Evolutionary conservation across 1,140 invertebrate species (phyloP), one percentile per base, ranked within the genome.

Genomic region (Apis mellifera): DNA sequence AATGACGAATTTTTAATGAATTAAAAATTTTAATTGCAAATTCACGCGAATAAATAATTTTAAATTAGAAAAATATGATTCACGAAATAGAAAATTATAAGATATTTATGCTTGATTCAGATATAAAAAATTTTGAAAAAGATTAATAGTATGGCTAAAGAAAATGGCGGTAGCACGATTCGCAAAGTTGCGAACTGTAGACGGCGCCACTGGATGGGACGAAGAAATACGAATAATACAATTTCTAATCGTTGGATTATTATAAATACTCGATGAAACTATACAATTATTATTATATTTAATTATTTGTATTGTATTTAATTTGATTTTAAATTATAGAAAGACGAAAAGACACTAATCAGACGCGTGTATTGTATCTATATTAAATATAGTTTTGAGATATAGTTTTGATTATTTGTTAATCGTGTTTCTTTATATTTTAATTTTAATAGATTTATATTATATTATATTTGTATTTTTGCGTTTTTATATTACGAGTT

Each of bases 131-230:
- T 42, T 72, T 32, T 4, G 11, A 84, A 64, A 32, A 32, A 52
- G 32, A 68, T 23, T n/a, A 77, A 64, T 81, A 23, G 64, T 32
- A 73, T 74, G 70, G 54, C 42, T 17, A 77, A 71, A 86, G 73
- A 90, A 90, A 90, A 90, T 90, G 89, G 89, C 72, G 84, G 83
- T 66, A 66, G 26, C 55, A 42, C 69, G 13, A 81, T 57, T 69
- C 59, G 57, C 68, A 54, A 84, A 81, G 69, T 80, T 68, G 57
- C 59, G 78, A 84, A 83, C 82, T 60, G 64, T 32, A 90, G 89
- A 62, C 48, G 89, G 86, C 89, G 89, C 86, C 89, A 90, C 86
- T 26, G 54, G 62, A 73, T 82, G 89, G 89, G 68, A 79, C 13
- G 52, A 19, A 26, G 11, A 80, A 59, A 32, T 68, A 42, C 48